Conservation (phyloP, 2,113 vertebrate genomes). For the Lampris megalopsis region DNA sequence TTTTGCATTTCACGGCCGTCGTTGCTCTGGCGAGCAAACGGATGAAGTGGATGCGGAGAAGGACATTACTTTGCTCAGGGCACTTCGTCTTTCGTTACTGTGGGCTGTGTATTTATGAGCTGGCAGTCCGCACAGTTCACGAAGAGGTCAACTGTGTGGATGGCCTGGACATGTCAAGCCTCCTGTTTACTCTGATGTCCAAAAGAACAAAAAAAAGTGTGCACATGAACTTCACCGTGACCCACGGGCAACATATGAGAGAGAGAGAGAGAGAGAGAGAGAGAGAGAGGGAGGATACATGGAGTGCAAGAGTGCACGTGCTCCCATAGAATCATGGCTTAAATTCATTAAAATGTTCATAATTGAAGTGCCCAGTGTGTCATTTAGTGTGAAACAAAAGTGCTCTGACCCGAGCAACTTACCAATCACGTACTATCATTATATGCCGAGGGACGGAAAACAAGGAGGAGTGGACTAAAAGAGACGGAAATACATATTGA, state of each 20-base stretch:
- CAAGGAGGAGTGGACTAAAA: no score
- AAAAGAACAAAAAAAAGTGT: conserved; percentile 5
- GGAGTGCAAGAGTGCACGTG: background rate
- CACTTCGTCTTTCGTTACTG: conserved; percentile 39
- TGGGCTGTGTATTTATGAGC: conserved; percentile 59
- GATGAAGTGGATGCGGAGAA: conserved; percentile 32
- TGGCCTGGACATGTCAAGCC: conserved; percentile 30
- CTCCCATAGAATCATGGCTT: background rate
- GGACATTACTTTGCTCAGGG: conserved; percentile 45
- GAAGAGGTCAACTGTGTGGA: conserved; percentile 55
- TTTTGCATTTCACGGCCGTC: no score
- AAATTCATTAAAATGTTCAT: conserved; percentile 5
- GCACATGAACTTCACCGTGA: background rate
- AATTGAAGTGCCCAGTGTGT: conserved; percentile 22
- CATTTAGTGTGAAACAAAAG: conserved; percentile 15
- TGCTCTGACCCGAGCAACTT: background rate
- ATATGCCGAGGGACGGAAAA: background rate
- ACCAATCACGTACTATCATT: no score
- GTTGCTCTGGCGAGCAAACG: conserved; percentile 14
- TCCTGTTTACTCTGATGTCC: conserved; percentile 29
- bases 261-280: background rate
- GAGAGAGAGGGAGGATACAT: background rate
- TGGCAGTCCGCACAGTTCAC: conserved; percentile 58
- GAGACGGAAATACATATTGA: background rate
- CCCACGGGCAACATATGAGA: background rate